These are phyloP conservation scores for Drosophila sp. DNA, from an alignment of 1,140 invertebrate genomes.

Conservation along the genomic window DNA sequence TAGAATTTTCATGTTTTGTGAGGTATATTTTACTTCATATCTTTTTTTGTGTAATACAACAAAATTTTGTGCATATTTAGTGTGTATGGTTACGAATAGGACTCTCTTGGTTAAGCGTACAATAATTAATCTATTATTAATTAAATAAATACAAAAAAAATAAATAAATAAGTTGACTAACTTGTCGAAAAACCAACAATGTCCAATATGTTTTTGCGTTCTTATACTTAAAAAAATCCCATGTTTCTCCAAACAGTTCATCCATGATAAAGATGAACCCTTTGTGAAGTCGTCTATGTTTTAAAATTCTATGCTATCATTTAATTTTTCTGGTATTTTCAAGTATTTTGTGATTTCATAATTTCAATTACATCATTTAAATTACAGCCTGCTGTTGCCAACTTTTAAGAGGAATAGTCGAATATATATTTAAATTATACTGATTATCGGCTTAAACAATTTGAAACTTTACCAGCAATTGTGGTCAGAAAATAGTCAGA, in stretches of 20 bases:
- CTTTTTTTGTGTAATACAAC: constrained; percentile 52
- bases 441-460: no score
- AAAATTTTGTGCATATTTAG: constrained; percentile 80
- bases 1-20: constrained; percentile 43
- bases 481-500: no score
- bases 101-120: constrained; percentile 80
- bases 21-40: constrained; percentile 28
- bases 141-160: constrained; percentile 74
- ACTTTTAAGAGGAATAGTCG: no score
- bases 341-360: no score
- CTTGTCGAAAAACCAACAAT: constrained; percentile 22
- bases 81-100: constrained; percentile 81
- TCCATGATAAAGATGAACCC: not conserved
- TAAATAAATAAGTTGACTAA: constrained; percentile 31
- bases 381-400: no score
- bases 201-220: constrained; percentile 4
- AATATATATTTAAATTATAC: no score
- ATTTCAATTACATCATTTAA: no score
- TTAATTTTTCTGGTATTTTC: no score
- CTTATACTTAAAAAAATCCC: not conserved
- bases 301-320: no score
- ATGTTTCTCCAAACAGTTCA: constrained; percentile 3
- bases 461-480: no score
- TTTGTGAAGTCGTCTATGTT: not conserved
- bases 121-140: constrained; percentile 83